Percentiles rank a stretch among this genome's conserved stretches.
phyloP scores from a whole-genome alignment of 2,113 vertebrate species.

The Tachycineta bicolor region DNA sequence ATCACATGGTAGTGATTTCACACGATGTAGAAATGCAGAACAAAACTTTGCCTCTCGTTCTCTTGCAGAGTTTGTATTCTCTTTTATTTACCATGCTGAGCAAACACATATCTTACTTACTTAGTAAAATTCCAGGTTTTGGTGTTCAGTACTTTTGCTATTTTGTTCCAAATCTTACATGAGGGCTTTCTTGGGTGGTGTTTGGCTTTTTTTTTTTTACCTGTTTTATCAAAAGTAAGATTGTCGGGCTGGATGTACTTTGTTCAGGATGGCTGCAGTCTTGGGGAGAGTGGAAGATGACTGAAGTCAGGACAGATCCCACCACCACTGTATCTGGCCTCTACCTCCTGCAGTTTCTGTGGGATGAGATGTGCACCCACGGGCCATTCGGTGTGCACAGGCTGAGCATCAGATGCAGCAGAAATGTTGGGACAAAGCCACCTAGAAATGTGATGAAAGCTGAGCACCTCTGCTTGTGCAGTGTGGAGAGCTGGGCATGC shows the following conservation, averaged over 20 bases:
- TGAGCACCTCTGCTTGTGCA: neutral
- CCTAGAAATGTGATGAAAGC: neutral
- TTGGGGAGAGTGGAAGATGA: neutral
- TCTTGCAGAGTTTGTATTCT: neutral
- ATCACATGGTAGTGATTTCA: neutral
- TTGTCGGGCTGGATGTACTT: neutral
- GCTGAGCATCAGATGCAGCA: neutral
- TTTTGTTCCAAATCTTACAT: neutral
- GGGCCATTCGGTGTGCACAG: accelerated
- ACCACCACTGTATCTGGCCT: neutral
- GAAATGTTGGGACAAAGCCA: neutral
- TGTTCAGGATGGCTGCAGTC: neutral
- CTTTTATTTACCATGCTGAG: neutral
- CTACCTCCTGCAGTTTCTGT: accelerated
- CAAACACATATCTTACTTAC: accelerated
- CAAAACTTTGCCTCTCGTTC: neutral
- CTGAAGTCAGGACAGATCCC: neutral
- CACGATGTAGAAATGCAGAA: neutral
- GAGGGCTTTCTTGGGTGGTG: neutral
- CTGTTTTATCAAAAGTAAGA: neutral
- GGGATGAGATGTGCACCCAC: neutral
- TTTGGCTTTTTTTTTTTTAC: accelerated
- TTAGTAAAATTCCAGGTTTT: neutral
- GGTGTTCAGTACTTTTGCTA: neutral
- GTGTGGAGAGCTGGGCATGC: neutral